Percentiles rank a stretch among this genome's conserved stretches.
phyloP scores from a whole-genome alignment of 2,797 vertebrate genomes.

The Leptatherina wallacei region DNA sequence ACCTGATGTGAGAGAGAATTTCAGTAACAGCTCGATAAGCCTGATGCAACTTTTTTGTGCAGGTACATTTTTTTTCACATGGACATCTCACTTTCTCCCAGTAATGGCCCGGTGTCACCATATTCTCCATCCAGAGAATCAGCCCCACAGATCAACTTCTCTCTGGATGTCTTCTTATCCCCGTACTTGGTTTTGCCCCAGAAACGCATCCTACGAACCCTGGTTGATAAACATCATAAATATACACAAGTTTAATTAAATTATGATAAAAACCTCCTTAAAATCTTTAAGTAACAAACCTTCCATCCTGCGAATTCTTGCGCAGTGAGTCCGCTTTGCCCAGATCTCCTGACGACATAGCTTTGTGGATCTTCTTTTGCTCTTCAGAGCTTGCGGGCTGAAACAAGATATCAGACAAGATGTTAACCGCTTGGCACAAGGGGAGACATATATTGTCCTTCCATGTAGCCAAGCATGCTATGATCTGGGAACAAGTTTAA shows the following conservation, averaged over 20 bases:
- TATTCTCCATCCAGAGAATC: slow-evolving; percentile 83
- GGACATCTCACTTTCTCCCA: slow-evolving; percentile 81
- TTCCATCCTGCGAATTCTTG: slow-evolving; percentile 89
- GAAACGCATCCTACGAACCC: slow-evolving; percentile 92
- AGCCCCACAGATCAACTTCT: slow-evolving; percentile 85
- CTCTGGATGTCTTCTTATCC: slow-evolving; percentile 89
- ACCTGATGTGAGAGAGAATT: slow-evolving; percentile 28
- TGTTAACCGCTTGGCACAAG: neutral
- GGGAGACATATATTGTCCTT: neutral
- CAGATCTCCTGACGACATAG: slow-evolving; percentile 94
- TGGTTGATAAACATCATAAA: slow-evolving; percentile 33
- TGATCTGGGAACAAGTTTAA: neutral
- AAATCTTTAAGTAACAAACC: slow-evolving; percentile 77
- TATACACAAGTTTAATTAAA: neutral
- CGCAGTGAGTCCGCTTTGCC: slow-evolving; percentile 83
- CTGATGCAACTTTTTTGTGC: neutral
- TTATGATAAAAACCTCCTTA: neutral
- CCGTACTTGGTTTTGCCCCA: slow-evolving; percentile 93
- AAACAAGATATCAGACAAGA: slow-evolving; percentile 50
- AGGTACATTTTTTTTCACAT: neutral
- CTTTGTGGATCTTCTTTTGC: slow-evolving; percentile 89
- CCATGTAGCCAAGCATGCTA: neutral
- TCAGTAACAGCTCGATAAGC: neutral
- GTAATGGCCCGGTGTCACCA: slow-evolving; percentile 80
- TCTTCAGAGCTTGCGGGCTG: slow-evolving; percentile 83